A percentile compares a stretch with the other conserved stretches of the same genome.
These are phyloP conservation scores for Thalassophryne amazonica DNA, from an alignment of 2,797 vertebrate species.

Conservation along the genomic window DNA sequence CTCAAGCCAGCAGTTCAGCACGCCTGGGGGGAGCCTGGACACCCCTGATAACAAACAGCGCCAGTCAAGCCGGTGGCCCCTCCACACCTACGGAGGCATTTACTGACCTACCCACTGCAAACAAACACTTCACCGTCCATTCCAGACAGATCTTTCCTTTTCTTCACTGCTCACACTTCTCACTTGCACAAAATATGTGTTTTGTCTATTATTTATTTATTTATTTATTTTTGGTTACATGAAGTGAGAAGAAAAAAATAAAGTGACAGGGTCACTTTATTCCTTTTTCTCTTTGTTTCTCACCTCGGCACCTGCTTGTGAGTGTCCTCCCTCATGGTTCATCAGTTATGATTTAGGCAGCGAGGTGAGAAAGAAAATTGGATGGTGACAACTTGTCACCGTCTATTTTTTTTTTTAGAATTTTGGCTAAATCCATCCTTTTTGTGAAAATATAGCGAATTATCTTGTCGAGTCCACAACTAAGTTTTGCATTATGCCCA, in stretches of 20 bases:
- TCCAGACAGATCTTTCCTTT: conserved; percentile 30
- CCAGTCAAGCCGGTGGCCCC: conserved; percentile 49
- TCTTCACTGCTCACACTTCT: conserved; percentile 14
- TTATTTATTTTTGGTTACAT: conserved; percentile 26
- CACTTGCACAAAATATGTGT: conserved; percentile 40
- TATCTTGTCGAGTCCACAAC: too few species aligned
- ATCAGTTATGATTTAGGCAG: too few species aligned
- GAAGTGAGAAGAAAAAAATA: conserved; percentile 42
- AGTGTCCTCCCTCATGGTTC: too few species aligned
- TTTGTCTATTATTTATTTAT: conserved; percentile 41
- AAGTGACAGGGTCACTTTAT: conserved; percentile 62
- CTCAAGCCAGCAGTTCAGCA: conserved; percentile 55
- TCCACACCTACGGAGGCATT: conserved; percentile 52
- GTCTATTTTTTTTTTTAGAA: too few species aligned
- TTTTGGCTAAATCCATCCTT: too few species aligned
- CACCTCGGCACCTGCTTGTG: too few species aligned
- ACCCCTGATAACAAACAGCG: conserved; percentile 73
- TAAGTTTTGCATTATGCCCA: too few species aligned
- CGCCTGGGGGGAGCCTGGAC: conserved; percentile 66
- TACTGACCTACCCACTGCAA: conserved; percentile 54
- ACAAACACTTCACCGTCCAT: conserved; percentile 57
- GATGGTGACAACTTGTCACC: too few species aligned
- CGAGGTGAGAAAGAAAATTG: too few species aligned
- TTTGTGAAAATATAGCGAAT: too few species aligned
- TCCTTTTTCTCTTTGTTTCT: conserved; percentile 57